These are phyloP conservation scores for Hesperia comma DNA, from an alignment of 2,888 invertebrate genomes.

Conservation along the genomic window DNA sequence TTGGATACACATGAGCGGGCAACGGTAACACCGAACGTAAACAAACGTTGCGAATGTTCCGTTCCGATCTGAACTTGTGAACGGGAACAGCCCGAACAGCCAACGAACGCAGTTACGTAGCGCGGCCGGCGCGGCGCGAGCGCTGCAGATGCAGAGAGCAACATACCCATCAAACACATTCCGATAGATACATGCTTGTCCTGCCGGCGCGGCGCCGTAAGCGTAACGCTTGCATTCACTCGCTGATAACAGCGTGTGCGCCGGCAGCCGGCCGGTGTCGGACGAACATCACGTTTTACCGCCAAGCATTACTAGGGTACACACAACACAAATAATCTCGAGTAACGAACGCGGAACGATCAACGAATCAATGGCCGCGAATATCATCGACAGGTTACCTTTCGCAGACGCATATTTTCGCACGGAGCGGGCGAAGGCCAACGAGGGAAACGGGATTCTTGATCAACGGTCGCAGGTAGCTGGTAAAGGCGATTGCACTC, in stretches of 20 bases:
- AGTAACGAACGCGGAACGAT: too few species aligned
- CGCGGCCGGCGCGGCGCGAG: neutral
- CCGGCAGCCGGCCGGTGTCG: slow-evolving; percentile 1
- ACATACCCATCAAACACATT: slow-evolving; percentile 20
- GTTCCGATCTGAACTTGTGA: neutral
- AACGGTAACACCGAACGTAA: slow-evolving; percentile 15
- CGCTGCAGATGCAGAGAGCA: slow-evolving; percentile 11
- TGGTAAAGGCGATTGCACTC: slow-evolving; percentile 47
- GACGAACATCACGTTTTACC: neutral
- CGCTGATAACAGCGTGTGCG: slow-evolving; percentile 3
- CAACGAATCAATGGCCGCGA: neutral
- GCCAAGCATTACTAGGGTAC: neutral
- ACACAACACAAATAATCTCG: too few species aligned
- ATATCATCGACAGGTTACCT: neutral
- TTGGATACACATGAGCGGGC: neutral
- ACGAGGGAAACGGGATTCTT: slow-evolving; percentile 4
- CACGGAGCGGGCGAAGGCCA: slow-evolving; percentile 1
- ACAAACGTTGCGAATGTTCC: slow-evolving; percentile 1
- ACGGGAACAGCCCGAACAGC: neutral
- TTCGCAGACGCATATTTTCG: slow-evolving; percentile 5
- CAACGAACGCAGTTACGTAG: neutral
- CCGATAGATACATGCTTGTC: slow-evolving; percentile 6
- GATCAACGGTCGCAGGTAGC: slow-evolving; percentile 1
- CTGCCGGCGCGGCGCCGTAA: neutral
- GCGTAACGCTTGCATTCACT: slow-evolving; percentile 1